phyloP scores from a whole-genome alignment of 2,888 invertebrate genomes.

The Lycia hirtaria region DNA sequence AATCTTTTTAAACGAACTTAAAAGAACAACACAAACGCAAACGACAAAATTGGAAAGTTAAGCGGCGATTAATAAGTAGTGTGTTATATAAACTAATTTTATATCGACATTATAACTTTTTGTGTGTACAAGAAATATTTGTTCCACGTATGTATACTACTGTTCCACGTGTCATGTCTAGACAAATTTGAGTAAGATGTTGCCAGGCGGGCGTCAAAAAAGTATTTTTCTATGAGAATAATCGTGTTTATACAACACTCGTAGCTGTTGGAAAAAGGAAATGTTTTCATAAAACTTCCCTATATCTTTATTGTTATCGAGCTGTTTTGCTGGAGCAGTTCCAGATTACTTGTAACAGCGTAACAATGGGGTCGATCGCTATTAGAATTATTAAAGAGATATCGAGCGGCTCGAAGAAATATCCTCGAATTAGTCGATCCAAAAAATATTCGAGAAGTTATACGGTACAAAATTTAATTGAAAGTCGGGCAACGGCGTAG shows the following conservation, averaged over 20 bases:
- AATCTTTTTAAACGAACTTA: too few species aligned
- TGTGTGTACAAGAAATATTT: not conserved
- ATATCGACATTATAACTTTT: not conserved
- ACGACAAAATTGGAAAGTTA: too few species aligned
- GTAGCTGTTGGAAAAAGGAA: slow-evolving; percentile 16
- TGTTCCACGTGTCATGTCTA: too few species aligned
- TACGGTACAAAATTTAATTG: slow-evolving; percentile 17
- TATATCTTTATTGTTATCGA: slow-evolving; percentile 27
- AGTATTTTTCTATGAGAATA: slow-evolving; percentile 17
- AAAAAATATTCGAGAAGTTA: slow-evolving; percentile 10
- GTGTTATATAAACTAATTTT: too few species aligned
- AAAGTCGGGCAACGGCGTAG: slow-evolving; percentile 9
- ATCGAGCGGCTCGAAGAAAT: not conserved
- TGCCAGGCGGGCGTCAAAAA: slow-evolving; percentile 4
- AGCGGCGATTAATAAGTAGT: too few species aligned
- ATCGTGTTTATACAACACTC: slow-evolving; percentile 25
- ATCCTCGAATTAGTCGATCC: not conserved
- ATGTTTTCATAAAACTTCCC: slow-evolving; percentile 21
- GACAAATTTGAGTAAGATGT: not conserved
- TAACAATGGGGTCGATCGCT: slow-evolving; percentile 5
- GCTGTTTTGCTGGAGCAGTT: slow-evolving; percentile 12
- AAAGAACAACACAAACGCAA: too few species aligned
- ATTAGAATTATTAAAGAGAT: not conserved
- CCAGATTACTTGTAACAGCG: slow-evolving; percentile 15
- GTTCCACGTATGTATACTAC: not conserved